A percentile compares a stretch with the other conserved stretches of the same genome.
phyloP scores from a whole-genome alignment of 2,113 vertebrate species.

The Xenus cinereus region DNA sequence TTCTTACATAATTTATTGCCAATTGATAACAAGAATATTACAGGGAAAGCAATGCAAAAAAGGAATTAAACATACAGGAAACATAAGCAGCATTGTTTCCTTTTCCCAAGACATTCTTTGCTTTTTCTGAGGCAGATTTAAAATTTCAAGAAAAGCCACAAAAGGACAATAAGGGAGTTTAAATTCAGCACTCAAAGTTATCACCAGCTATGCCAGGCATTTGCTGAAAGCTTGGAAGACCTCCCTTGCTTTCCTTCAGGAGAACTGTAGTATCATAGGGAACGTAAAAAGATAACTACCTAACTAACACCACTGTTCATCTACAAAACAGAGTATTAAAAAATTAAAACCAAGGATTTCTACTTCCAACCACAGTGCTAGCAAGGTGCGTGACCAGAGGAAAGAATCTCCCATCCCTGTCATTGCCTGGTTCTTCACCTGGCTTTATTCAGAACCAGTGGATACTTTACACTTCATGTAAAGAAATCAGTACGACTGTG shows the following conservation, averaged over 20 bases:
- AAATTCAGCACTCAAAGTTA: neutral
- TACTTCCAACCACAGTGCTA: neutral
- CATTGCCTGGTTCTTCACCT: neutral
- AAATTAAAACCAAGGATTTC: neutral
- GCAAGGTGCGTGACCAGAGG: neutral
- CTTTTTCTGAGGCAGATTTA: neutral
- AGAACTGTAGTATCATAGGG: neutral
- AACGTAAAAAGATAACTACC: neutral
- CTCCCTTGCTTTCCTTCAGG: neutral
- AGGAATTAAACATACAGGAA: neutral
- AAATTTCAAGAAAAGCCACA: neutral
- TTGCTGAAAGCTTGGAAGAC: neutral
- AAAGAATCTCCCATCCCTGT: accelerated
- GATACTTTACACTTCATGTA: neutral
- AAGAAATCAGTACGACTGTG: neutral
- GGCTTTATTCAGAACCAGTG: neutral
- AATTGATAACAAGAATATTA: neutral
- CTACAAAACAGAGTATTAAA: neutral
- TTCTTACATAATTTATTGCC: neutral
- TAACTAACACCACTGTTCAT: neutral
- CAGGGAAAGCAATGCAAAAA: neutral
- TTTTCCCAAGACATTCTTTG: neutral
- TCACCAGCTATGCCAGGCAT: neutral
- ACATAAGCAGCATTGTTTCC: neutral
- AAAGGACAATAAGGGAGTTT: neutral